Evolutionary conservation across 2,797 vertebrate species (phyloP), one percentile per base, ranked within the genome.

Genomic region (Gambusia yucatana): DNA sequence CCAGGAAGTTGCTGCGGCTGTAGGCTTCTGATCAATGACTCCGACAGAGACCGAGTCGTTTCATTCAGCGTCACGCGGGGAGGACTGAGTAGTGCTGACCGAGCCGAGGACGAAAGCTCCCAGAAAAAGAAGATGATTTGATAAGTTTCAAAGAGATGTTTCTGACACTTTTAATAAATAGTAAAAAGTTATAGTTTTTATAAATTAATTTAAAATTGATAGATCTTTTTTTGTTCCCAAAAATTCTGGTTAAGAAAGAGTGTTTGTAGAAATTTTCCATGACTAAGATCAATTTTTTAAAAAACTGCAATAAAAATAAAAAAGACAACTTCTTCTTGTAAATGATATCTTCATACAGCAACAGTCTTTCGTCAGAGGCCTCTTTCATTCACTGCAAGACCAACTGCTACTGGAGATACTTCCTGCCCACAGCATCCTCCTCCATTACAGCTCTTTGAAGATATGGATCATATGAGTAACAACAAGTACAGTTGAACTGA

Each of bases 1-100:
- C 88, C 93, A 94, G 93, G 93, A 93, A 93, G 93, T 87, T 81
- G 79, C 69, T 86, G 90, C 91, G 82, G 80, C 89, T 84, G 87
- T 82, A 72, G 83, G 84, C 84, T 73, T 88, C 87, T 91, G 91
- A 93, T 94, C 93, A 94, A 92, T 94, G 93, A 93, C 89, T 86
- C 88, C 83, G 89, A 90, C 90, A 83, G 78, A 90, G 75, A 67
- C 82, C 77, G 1, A 91, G 82, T 84, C 86, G 90, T 89, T 70
- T 93, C 91, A 91, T 91, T 89, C 86, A 86, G 77, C 48, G 30
- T 59, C 61, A 59, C 14, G 75, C 16, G 13, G 47, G 17, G 72
- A 44, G 3, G 47, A 43, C 47, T 14, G 30, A 13, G 55, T 33
- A 0, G 36, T 9, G 50, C 25, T 73, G 52, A 41, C 33, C 79